Conservation (phyloP, 2,113 vertebrate genomes). For the Ptilonorhynchus violaceus region DNA sequence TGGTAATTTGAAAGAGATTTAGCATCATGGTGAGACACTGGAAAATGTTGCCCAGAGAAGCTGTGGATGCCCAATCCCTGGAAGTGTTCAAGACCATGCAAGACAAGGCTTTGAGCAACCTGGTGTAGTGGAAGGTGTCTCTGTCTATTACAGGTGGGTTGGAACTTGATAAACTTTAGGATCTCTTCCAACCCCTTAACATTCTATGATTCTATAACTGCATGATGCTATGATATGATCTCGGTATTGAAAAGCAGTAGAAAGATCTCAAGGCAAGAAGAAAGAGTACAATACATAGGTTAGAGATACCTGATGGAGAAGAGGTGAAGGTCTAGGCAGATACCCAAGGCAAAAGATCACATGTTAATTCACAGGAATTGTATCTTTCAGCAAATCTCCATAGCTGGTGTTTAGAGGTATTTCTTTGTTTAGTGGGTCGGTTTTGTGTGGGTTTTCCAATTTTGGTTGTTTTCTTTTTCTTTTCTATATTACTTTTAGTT, state of each 20-base stretch:
- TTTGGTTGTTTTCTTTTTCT: background rate
- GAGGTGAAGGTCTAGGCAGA: background rate
- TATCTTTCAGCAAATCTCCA: background rate
- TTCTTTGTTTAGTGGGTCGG: background rate
- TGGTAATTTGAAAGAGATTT: background rate
- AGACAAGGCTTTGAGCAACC: background rate
- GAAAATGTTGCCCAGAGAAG: background rate
- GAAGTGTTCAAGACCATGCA: background rate
- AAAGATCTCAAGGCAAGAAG: background rate
- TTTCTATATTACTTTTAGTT: background rate
- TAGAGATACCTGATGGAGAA: background rate
- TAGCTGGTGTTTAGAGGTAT: background rate
- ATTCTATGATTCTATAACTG: background rate
- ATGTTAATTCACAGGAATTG: background rate
- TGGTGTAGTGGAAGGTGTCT: background rate
- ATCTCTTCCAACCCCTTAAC: background rate
- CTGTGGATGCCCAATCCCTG: background rate
- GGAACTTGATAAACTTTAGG: background rate
- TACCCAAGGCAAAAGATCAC: background rate
- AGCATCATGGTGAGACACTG: background rate
- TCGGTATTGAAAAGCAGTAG: background rate
- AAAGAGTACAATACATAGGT: background rate
- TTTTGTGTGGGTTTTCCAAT: background rate
- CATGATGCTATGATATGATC: background rate
- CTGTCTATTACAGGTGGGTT: fast-evolving